phyloP scores from a whole-genome alignment of 2,888 invertebrate genomes.

The Lasioglossum pauxillum region DNA sequence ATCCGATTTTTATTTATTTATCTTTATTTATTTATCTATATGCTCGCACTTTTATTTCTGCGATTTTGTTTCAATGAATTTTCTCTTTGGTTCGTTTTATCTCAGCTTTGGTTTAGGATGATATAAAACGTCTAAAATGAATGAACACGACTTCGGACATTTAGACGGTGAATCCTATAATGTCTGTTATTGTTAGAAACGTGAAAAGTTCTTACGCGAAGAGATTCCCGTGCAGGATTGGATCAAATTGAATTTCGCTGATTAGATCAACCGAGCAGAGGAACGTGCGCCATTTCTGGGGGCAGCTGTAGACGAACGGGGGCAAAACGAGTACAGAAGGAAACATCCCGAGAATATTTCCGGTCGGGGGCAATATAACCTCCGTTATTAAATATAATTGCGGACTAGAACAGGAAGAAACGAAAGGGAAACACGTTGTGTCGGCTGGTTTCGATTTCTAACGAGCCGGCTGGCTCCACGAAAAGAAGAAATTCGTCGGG shows the following conservation, averaged over 20 bases:
- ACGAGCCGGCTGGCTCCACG: background rate
- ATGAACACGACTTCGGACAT: too few species aligned
- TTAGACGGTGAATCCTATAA: background rate
- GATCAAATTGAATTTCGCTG: background rate
- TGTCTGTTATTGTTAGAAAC: background rate
- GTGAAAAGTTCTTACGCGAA: background rate
- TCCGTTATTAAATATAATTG: constrained; percentile 12
- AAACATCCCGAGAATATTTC: background rate
- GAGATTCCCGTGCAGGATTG: too few species aligned
- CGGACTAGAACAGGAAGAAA: background rate
- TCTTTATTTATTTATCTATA: too few species aligned
- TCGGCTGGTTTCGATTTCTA: constrained; percentile 22
- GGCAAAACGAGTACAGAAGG: background rate
- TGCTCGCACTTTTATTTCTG: too few species aligned
- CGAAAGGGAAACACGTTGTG: background rate
- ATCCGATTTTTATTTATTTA: background rate
- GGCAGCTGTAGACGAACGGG: background rate
- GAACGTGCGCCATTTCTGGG: background rate
- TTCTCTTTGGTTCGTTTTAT: too few species aligned
- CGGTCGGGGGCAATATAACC: background rate
- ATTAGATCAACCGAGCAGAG: background rate
- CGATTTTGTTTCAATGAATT: too few species aligned
- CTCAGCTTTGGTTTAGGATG: too few species aligned
- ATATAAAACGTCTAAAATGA: too few species aligned
- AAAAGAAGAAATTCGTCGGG: constrained; percentile 18